Base-by-base conservation (phyloP, 2,888 invertebrate species). In the Erebia aethiops region DNA sequence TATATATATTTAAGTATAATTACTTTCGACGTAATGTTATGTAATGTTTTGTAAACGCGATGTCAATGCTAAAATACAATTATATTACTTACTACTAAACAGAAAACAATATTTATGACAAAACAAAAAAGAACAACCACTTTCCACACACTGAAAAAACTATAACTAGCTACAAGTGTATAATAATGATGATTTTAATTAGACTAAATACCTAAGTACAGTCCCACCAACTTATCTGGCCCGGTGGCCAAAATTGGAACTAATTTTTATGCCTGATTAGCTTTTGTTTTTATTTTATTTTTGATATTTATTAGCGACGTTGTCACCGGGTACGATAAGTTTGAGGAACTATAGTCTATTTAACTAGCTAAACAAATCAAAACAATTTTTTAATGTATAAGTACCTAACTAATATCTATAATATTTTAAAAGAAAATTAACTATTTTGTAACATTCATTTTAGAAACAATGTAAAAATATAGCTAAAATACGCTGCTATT, bases 381-480 rank as follows among this genome's bases (percentile, higher is more conserved):
- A 11, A 11, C 11, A 43, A 2, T 43, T 11, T 43, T 43, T 43
- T 4, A 10, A 11, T 43, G 43, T 43, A 43, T 11, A n/a, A n/a
- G n/a, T n/a, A 43, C 7, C 35, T 35, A 35, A 35, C 10, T 43
- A 11, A 43, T 43, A 1, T 11, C 1, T 11, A 58, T 35, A 43
- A 43, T 11, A 43, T 43, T 43, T 43, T 10, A 11, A 43, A 43
- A 2, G 11, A 11, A 43, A 43, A 58, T 41, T 1, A 14, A 35
- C 41, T 13, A 10, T 5, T 35, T 35, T 35, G 35, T 35, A 35
- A 60, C n/a, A 60, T 60, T 35, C 11, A 13, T 41, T 35, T 60
- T 60, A 41, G 41, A 60, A 60, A 70, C 66, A 14, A 66, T 66
- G 16, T 21, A 57, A 66, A 57, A 57, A 66, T 66, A 57, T 66